Percentiles rank a stretch among this genome's conserved stretches.
phyloP scores from a whole-genome alignment of 2,888 invertebrate species.

The Autographa pulchrina region DNA sequence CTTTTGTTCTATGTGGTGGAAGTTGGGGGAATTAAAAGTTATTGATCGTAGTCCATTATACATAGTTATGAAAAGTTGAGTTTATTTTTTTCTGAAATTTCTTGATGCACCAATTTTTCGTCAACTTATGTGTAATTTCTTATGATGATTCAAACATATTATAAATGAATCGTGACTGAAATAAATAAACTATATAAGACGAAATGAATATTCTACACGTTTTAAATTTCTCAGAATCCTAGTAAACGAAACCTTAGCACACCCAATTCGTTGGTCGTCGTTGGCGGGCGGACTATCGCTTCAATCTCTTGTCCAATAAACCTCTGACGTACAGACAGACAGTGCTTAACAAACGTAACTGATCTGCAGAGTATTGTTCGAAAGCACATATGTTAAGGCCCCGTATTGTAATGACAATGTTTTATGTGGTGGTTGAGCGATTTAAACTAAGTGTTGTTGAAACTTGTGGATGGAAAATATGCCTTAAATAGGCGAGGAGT shows the following conservation, averaged over 20 bases:
- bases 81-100: not conserved
- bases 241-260: conserved; percentile 51
- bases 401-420: conserved; percentile 60
- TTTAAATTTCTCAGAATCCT: conserved; percentile 45
- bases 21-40: not conserved
- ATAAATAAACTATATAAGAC: not conserved
- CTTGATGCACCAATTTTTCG: not conserved
- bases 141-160: not conserved
- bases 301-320: conserved; percentile 83
- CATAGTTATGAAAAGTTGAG: too few species aligned
- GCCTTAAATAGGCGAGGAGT: conserved; percentile 4
- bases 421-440: conserved; percentile 58
- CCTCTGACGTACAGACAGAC: conserved; percentile 80
- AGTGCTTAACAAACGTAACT: conserved; percentile 80
- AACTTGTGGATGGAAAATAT: conserved; percentile 28
- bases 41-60: not conserved
- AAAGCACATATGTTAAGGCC: conserved; percentile 67
- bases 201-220: conserved; percentile 10
- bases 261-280: conserved; percentile 66
- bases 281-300: conserved; percentile 82
- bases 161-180: not conserved
- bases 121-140: not conserved
- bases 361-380: conserved; percentile 81
- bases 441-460: conserved; percentile 40
- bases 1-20: not conserved